Percentiles rank a stretch among this genome's conserved stretches.
Conservation (phyloP, 2,888 invertebrate species). For the Synergus japonicus region DNA sequence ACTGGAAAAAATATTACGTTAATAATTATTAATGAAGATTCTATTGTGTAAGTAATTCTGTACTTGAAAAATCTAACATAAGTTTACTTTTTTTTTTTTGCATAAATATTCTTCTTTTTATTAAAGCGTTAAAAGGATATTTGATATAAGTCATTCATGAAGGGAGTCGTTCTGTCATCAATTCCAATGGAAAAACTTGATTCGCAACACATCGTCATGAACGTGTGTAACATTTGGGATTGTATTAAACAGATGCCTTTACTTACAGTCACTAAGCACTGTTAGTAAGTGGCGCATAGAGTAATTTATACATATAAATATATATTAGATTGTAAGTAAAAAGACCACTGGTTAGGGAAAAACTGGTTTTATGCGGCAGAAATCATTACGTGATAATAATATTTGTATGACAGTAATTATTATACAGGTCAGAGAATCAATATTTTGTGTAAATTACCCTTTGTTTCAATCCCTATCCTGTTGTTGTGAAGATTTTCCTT, state of each 20-base stretch:
- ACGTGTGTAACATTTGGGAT: conserved; percentile 37
- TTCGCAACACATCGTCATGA: conserved; percentile 21
- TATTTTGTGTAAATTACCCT: conserved; percentile 21
- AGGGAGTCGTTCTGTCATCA: conserved; percentile 19
- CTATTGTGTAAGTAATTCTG: conserved; percentile 24
- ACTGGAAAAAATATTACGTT: conserved; percentile 6
- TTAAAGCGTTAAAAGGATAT: conserved; percentile 27
- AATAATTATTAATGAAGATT: not conserved
- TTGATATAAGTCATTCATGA: conserved; percentile 22
- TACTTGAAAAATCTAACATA: conserved; percentile 13
- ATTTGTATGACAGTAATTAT: conserved; percentile 39
- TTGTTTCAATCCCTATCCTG: conserved; percentile 6
- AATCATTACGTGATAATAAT: conserved; percentile 41
- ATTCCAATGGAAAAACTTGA: conserved; percentile 10
- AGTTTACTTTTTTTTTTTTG: conserved; percentile 9
- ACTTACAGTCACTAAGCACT: conserved; percentile 22
- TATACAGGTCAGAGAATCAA: conserved; percentile 41
- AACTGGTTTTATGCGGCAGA: conserved; percentile 38
- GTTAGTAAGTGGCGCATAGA: conserved; percentile 32
- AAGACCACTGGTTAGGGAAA: conserved; percentile 18
- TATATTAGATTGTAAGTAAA: conserved; percentile 29
- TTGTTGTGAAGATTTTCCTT: not conserved
- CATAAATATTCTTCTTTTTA: conserved; percentile 29
- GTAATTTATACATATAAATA: conserved; percentile 41
- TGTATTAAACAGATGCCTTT: conserved; percentile 29